phyloP scores from a whole-genome alignment of 2,113 vertebrate genomes.

The Ictalurus furcatus region DNA sequence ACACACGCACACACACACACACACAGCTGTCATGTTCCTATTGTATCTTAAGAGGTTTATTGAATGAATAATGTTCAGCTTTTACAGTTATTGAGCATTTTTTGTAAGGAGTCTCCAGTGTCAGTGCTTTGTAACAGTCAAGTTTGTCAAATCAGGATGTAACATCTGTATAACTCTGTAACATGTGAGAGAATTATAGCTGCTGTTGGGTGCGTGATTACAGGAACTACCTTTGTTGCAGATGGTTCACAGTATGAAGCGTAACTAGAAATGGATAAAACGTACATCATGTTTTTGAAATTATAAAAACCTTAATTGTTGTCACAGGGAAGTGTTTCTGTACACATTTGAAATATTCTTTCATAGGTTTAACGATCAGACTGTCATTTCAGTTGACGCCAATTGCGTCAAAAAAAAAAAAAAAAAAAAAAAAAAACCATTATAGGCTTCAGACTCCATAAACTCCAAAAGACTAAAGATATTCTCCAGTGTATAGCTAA shows the following conservation, averaged over 20 bases:
- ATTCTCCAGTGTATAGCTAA: conserved; percentile 9
- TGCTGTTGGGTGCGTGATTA: background rate
- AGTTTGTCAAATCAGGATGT: background rate
- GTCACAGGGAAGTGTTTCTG: background rate
- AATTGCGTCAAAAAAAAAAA: background rate
- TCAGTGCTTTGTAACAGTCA: background rate
- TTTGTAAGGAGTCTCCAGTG: conserved; percentile 8
- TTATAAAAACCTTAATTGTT: background rate
- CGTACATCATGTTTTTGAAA: background rate
- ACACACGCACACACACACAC: conserved; percentile 37
- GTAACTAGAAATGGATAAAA: background rate
- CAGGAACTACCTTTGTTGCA: too few relatives aligned
- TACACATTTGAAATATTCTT: background rate
- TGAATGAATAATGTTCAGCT: conserved; percentile 33
- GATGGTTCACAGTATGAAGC: background rate
- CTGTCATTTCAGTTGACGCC: background rate
- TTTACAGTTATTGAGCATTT: background rate
- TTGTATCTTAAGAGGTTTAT: conserved; percentile 58
- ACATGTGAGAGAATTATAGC: background rate
- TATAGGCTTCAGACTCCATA: background rate
- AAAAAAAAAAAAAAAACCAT: background rate
- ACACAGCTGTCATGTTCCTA: conserved; percentile 51
- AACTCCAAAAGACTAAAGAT: conserved; percentile 55
- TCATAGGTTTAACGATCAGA: background rate
- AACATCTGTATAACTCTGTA: background rate